Percentiles rank a stretch among this genome's conserved stretches.
Conservation (phyloP, 2,113 vertebrate genomes). For the Caretta caretta region DNA sequence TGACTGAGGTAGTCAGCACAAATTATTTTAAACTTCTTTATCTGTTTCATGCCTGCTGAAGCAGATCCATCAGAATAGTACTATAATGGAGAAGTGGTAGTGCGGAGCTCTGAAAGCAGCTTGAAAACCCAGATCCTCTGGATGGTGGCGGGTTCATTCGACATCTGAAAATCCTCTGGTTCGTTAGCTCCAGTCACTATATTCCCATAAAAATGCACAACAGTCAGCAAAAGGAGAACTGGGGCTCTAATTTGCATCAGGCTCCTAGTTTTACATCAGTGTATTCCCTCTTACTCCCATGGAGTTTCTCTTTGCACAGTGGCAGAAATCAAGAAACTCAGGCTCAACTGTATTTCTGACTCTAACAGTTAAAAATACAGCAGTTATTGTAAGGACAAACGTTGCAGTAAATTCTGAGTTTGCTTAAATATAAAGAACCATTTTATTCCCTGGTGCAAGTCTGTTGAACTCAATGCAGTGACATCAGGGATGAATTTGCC, state of each 20-base stretch:
- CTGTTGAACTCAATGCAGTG: neutral
- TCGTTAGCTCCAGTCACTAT: neutral
- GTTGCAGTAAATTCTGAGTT: neutral
- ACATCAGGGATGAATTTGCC: neutral
- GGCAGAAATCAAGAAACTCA: neutral
- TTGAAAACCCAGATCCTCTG: neutral
- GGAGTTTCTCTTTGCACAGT: neutral
- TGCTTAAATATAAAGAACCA: neutral
- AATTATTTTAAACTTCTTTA: neutral
- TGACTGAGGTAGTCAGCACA: neutral
- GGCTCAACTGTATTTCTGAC: neutral
- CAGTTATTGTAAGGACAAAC: neutral
- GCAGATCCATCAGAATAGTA: neutral
- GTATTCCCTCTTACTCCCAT: neutral
- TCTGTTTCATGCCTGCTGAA: neutral
- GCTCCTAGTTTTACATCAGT: neutral
- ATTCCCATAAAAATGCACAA: neutral
- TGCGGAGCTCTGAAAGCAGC: neutral
- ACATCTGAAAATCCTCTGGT: neutral
- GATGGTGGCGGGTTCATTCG: neutral
- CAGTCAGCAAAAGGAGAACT: neutral
- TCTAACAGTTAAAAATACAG: neutral
- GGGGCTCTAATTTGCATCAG: neutral
- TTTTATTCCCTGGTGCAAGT: neutral
- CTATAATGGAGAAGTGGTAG: neutral